These are phyloP conservation scores for Pyrrhosoma nymphula DNA, from an alignment of 2,888 invertebrate species.

Conservation along the genomic window DNA sequence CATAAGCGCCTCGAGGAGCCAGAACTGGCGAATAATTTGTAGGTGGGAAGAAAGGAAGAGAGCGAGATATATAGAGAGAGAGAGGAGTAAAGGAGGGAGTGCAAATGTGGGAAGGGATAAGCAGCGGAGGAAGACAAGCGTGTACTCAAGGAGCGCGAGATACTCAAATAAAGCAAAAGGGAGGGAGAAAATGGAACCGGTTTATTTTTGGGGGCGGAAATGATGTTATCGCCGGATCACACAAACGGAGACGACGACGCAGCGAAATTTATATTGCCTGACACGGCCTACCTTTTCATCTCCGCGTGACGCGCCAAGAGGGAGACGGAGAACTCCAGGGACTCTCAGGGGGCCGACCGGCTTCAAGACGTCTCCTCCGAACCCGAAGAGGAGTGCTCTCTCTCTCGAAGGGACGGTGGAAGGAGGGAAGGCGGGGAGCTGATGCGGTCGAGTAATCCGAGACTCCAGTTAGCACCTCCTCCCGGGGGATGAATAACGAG, in stretches of 20 bases:
- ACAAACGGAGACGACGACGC: constrained; percentile 24
- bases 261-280: constrained; percentile 50
- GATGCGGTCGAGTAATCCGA: background rate
- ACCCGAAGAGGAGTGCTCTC: background rate
- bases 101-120: background rate
- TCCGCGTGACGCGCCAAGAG: background rate
- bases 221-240: constrained; percentile 52
- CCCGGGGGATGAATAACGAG: background rate
- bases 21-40: background rate
- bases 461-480: background rate
- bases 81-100: background rate
- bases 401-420: background rate
- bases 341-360: background rate
- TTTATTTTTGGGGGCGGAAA: constrained; percentile 54
- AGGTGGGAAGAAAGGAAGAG: background rate
- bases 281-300: constrained; percentile 42
- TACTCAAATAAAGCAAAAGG: constrained; percentile 45
- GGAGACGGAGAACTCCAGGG: background rate
- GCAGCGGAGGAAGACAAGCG: constrained; percentile 1
- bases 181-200: constrained; percentile 42
- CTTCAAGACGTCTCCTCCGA: background rate
- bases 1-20: background rate
- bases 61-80: background rate
- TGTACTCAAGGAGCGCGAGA: constrained; percentile 38
- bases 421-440: background rate